Base-by-base conservation (phyloP, 2,113 vertebrate genomes). In the Anthoscopus minutus region DNA sequence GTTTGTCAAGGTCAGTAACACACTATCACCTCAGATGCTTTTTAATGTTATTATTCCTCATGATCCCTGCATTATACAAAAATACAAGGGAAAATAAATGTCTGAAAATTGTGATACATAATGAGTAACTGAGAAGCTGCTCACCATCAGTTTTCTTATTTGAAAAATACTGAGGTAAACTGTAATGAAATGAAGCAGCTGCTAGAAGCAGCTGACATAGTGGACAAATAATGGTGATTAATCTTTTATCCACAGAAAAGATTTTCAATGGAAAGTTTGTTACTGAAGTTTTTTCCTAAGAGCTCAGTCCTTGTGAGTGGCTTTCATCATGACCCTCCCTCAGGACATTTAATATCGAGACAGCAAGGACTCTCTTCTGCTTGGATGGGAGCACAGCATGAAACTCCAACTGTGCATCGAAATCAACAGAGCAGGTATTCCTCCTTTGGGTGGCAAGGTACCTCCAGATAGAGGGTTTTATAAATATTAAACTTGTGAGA, bases 351-450 rank as follows among this genome's bases (percentile, higher is more conserved):
- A 11, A 4, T 11, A 33, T 20, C 27, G n/a, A 44, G 33, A 9
- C 6, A 69, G 45, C 23, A 51, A 2, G 0, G 8, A 6, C 9
- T 37, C 13, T 15, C 22, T 38, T 27, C 72, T 3, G 3, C 48
- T 24, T 15, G 79, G 64, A 20, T 44, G 42, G 72, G 16, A 83
- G 4, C 42, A 23, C 42, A 51, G 72, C 33, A 21, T 6, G 18
- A 7, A 81, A 57, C 31, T 61, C 50, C 31, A 89, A 1, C 40
- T 1, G 0, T 18, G 24, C 11, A 8, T 3, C 27, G 47, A 40
- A n/a, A 74, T 7, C 35, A 71, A 6, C 58, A 77, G 24, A 57
- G 27, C 33, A 66, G 76, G 28, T 31, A 27, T 24, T 50, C 47
- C 62, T 89, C 50, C 23, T 25, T 11, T 79, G 48, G 47, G 24